Conservation (phyloP, 2,888 invertebrate genomes). For the Emesis furor region DNA sequence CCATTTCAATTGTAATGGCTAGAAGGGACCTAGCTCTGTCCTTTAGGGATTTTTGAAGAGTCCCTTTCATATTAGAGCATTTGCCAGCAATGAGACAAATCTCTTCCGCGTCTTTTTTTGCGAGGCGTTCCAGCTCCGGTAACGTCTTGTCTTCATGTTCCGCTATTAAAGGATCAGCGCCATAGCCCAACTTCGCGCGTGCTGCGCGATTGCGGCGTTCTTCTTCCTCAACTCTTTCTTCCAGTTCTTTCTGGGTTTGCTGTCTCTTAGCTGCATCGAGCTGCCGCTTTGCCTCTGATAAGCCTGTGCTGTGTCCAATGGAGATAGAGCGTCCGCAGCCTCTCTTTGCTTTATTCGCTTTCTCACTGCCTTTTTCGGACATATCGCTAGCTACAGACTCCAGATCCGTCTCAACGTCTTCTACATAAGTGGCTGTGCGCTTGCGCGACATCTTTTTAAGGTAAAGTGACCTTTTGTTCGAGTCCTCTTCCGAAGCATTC, state of each 20-base stretch:
- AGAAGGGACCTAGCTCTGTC: not conserved
- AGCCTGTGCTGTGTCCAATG: not conserved
- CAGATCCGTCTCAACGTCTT: too few relatives aligned
- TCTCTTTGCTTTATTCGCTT: too few relatives aligned
- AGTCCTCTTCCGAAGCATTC: too few relatives aligned
- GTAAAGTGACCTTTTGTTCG: too few relatives aligned
- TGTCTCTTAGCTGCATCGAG: not conserved
- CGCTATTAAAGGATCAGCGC: not conserved
- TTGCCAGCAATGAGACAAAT: not conserved
- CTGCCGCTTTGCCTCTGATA: conserved; percentile 20
- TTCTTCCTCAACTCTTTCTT: conserved; percentile 18
- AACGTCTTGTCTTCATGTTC: not conserved
- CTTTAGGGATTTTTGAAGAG: not conserved
- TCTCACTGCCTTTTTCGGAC: too few relatives aligned
- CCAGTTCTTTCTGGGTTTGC: conserved; percentile 2
- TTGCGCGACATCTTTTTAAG: too few relatives aligned
- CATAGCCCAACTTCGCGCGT: not conserved
- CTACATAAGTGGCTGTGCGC: too few relatives aligned
- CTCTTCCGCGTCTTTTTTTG: not conserved
- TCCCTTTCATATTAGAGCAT: not conserved
- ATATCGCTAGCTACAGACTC: too few relatives aligned
- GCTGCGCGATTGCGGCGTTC: not conserved
- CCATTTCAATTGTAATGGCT: not conserved
- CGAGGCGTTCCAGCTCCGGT: not conserved
- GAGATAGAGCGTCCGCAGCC: too few relatives aligned